Conservation (phyloP, 2,888 invertebrate species). For the Drosophila infuscata region DNA sequence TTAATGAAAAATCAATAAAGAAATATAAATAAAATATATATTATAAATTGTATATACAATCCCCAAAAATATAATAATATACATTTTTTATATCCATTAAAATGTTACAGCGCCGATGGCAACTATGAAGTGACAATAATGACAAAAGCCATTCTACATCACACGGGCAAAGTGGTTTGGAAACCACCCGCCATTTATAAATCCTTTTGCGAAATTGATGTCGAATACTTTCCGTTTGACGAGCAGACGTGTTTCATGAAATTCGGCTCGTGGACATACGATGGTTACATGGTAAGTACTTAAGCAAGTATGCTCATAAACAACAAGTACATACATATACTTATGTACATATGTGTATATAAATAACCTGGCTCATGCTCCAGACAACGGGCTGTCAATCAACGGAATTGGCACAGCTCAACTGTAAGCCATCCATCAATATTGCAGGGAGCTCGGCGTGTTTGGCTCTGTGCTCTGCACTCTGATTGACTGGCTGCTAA, state of each 20-base stretch:
- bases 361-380: conserved; percentile 17
- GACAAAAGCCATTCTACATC: conserved; percentile 98
- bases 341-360: not conserved
- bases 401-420: conserved; percentile 44
- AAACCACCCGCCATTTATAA: conserved; percentile 99
- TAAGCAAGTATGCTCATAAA: not conserved
- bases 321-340: not conserved
- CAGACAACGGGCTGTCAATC: conserved; percentile 61
- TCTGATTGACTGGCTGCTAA: conserved; percentile 58
- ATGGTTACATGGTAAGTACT: conserved; percentile 93
- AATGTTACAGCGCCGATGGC: conserved; percentile 93
- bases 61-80: not conserved
- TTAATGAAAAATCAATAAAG: not conserved
- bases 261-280: conserved; percentile 96
- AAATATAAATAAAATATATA: not conserved
- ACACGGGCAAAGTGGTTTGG: conserved; percentile 97
- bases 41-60: conserved; percentile 5
- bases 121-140: conserved; percentile 99
- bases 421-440: conserved; percentile 52
- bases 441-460: conserved; percentile 4
- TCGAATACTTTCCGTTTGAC: conserved; percentile 97
- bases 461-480: conserved; percentile 10
- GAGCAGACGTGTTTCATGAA: conserved; percentile 98
- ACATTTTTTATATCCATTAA: not conserved
- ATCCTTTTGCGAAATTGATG: conserved; percentile 97